Evolutionary conservation across 2,888 invertebrate species (phyloP).

Genomic region (Heliconius aoede): DNA sequence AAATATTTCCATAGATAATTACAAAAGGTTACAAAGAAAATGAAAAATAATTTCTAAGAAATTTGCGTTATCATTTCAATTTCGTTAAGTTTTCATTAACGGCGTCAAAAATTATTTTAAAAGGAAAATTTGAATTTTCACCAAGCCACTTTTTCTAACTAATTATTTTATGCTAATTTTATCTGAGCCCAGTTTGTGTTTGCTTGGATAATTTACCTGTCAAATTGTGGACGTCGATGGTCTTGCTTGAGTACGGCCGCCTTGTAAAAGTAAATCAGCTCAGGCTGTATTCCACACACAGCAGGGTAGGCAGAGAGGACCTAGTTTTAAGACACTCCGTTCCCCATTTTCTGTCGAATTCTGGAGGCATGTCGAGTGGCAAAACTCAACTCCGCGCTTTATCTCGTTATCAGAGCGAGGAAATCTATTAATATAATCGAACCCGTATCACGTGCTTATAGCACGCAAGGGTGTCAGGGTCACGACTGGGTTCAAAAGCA

Average conservation of each 20-base stretch:
- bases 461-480: too few relatives aligned
- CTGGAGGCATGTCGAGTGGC: too few relatives aligned
- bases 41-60: not conserved
- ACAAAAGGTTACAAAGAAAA: conserved; percentile 11
- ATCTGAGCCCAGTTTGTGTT: conserved; percentile 47
- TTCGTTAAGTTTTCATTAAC: conserved; percentile 38
- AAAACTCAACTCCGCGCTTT: too few relatives aligned
- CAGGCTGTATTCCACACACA: too few relatives aligned
- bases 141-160: conserved; percentile 52
- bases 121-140: conserved; percentile 32
- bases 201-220: conserved; percentile 31
- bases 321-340: too few relatives aligned
- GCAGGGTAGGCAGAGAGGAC: too few relatives aligned
- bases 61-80: conserved; percentile 36
- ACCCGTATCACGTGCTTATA: too few relatives aligned
- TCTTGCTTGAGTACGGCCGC: not conserved
- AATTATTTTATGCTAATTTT: conserved; percentile 73
- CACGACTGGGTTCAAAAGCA: too few relatives aligned
- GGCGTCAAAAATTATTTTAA: conserved; percentile 33
- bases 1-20: not conserved
- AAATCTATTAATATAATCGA: too few relatives aligned
- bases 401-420: too few relatives aligned
- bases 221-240: conserved; percentile 26
- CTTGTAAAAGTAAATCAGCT: not conserved
- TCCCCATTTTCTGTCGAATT: too few relatives aligned